A percentile compares a stretch with the other conserved stretches of the same genome.
These are phyloP conservation scores for Anniella stebbinsi DNA, from an alignment of 2,797 vertebrate species.

Conservation along the genomic window DNA sequence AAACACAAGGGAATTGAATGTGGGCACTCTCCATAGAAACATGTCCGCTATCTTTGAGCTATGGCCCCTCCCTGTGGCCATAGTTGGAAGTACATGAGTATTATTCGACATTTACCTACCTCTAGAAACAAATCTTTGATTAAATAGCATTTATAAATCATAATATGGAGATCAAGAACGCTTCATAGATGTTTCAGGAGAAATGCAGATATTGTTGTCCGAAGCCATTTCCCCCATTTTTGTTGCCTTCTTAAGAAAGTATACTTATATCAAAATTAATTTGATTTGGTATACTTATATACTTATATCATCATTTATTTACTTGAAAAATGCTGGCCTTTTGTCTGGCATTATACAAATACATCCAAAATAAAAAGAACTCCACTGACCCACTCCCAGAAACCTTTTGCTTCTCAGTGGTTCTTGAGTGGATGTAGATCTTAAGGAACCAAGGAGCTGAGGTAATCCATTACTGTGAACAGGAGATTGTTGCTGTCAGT, in stretches of 20 bases:
- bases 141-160: conserved; percentile 40
- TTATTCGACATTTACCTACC: conserved; percentile 7
- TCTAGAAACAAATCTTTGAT: conserved; percentile 31
- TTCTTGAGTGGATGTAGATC: conserved; percentile 46
- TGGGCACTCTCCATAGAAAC: not conserved
- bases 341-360: not conserved
- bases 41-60: not conserved
- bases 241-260: conserved; percentile 35
- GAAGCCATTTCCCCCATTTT: not conserved
- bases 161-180: not conserved
- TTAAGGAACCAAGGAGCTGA: conserved; percentile 32
- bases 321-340: not conserved
- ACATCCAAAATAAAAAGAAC: not conserved
- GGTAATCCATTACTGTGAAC: not conserved
- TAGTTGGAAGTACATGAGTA: conserved; percentile 5
- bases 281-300: no score
- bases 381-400: not conserved
- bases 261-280: no score
- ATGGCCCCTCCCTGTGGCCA: not conserved
- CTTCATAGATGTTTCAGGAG: conserved; percentile 33
- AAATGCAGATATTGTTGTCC: conserved; percentile 35
- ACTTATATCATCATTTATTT: no score
- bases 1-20: not conserved
- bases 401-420: conserved; percentile 5
- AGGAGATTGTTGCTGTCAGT: not conserved